These are phyloP conservation scores for Eurystomus glaucurus DNA, from an alignment of 2,797 vertebrate species.

Conservation along the genomic window DNA sequence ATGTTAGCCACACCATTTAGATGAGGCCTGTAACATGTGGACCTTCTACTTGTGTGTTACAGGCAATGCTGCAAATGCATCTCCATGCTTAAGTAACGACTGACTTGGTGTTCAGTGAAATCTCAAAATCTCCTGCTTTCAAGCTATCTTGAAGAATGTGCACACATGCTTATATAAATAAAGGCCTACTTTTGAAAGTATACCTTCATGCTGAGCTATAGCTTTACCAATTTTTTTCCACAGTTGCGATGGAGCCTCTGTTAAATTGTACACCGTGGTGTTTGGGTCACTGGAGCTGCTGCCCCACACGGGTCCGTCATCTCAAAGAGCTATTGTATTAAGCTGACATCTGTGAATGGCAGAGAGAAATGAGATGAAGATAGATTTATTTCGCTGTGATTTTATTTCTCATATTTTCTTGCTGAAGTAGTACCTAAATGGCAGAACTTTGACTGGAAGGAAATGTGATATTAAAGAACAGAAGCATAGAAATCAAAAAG, in stretches of 20 bases:
- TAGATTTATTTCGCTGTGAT: constrained; percentile 61
- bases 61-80: neutral
- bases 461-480: neutral
- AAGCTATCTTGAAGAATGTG: neutral
- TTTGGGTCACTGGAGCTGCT: constrained; percentile 52
- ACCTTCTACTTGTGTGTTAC: neutral
- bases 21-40: rapidly evolving
- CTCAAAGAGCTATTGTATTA: constrained; percentile 72
- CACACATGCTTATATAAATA: constrained; percentile 17
- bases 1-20: neutral
- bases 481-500: neutral
- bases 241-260: constrained; percentile 42
- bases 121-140: neutral
- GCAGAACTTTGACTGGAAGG: neutral
- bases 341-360: constrained; percentile 37
- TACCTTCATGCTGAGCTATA: neutral
- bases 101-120: neutral
- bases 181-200: constrained; percentile 23
- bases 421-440: neutral
- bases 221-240: neutral
- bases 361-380: constrained; percentile 67
- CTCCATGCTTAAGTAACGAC: neutral
- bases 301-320: neutral
- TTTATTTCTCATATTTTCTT: constrained; percentile 60
- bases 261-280: neutral